Evolutionary conservation across 2,113 vertebrate genomes (phyloP), one percentile per base, ranked within the genome.

Genomic region (Paradisaea rubra): DNA sequence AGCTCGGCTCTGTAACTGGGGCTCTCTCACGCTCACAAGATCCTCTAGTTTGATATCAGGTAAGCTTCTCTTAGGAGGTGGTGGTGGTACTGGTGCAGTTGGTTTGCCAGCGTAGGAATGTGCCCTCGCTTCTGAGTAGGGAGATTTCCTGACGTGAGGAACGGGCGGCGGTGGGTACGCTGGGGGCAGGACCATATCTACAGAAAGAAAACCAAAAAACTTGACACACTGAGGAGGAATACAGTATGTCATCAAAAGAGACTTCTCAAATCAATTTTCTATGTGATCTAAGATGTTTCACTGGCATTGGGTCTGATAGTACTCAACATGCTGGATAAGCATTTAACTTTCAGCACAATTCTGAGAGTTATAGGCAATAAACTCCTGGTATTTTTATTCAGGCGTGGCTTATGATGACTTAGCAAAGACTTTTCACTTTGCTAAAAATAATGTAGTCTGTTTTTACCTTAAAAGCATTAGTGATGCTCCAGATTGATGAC

Each of bases 151-250:
- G 81, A 89, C 11, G 1, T 63, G 45, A 60, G 99, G 99, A 54
- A 99, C 96, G 0, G 99, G 99, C 0, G 99, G 99, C 25, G 99
- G 99, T 0, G 99, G 99, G 93, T 99, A 99, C 5, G 98, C 94
- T 9, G 99, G 99, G 3, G 99, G 99, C 28, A 98, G 97, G 30
- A 94, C 96, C 94, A 97, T 70, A 17, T 98, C 98, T 98, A 37
- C 33, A 52, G 30, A 70, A 52, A 79, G 57, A 74, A 68, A 88
- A 88, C 44, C 17, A 31, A 23, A 56, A 50, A 21, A 3, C 12
- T 23, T 20, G 10, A 68, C 11, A 64, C 11, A 20, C 52, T 52
- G 49, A 56, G 35, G 19, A 10, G 28, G 22, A 81, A 60, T 7
- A 65, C 2, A 35, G 9, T 10, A 35, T 15, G 9, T 15, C 66